Evolutionary conservation across 2,888 invertebrate species (phyloP), one percentile per base, ranked within the genome.

Genomic region (Lordiphosa andalusiaca): DNA sequence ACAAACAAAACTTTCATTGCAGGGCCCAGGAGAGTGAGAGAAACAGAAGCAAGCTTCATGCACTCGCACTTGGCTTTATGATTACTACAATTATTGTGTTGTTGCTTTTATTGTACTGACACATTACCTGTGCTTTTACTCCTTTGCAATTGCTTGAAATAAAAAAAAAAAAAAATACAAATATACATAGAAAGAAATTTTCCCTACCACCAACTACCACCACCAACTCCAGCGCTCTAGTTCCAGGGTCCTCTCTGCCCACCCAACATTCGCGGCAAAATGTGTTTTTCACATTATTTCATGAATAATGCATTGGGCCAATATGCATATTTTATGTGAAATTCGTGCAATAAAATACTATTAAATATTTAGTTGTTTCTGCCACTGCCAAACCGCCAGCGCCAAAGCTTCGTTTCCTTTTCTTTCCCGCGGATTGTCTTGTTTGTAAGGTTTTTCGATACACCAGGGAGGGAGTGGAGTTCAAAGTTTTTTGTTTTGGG

Each of bases 261-360:
- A 6, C 46, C 10, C 23, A n/a, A 25, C n/a, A 12, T 25, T 23
- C 69, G 66, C 69, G 73, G 71, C 73, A 70, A 84, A 84, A 72
- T 82, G 80, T 84, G 78, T 80, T 78, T 80, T 84, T 74, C 83
- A 84, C 87, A 88, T 87, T 88, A 85, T 81, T 84, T 83, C 73
- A 86, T 88, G 88, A 88, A 88, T 88, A 78, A 88, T 88, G 88
- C 86, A 88, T 88, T 84, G 73, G 67, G 76, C 76, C 83, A 84
- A 85, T 86, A 87, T 88, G 87, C 87, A 88, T 88, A 88, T 87
- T 88, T 88, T 86, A 87, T 87, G 81, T 85, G 84, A 85, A 87
- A 81, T 87, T 87, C 87, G 82, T 88, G 87, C 86, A 88, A 88
- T 87, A 87, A 87, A 87, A 88, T 88, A 85, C 85, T 86, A 88